Evolutionary conservation across 1,140 invertebrate genomes (phyloP).

Genomic region (Dendrolimus kikuchii): DNA sequence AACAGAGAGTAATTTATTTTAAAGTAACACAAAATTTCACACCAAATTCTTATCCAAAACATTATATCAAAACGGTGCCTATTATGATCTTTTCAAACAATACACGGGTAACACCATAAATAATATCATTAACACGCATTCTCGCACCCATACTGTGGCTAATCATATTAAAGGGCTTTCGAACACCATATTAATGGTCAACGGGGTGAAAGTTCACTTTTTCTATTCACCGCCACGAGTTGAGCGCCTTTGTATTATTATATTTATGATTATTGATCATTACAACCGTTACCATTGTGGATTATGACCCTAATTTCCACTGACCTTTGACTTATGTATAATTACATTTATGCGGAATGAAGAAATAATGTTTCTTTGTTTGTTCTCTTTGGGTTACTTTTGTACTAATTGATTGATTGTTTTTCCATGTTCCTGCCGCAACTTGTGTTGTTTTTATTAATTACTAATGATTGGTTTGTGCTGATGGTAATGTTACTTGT

Average conservation of each 20-base stretch:
- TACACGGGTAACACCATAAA: neutral
- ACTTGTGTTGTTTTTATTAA: too few species aligned
- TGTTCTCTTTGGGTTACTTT: conserved; percentile 1
- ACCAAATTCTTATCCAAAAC: too few species aligned
- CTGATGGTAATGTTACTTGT: too few species aligned
- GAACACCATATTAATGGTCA: conserved; percentile 3
- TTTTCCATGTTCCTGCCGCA: too few species aligned
- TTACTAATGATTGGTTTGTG: too few species aligned
- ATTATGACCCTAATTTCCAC: conserved; percentile 19
- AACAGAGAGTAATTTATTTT: too few species aligned
- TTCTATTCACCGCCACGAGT: conserved; percentile 3
- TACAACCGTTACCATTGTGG: conserved; percentile 15
- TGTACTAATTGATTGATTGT: neutral
- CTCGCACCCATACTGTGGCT: neutral
- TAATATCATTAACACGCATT: neutral
- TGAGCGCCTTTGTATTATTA: conserved; percentile 4
- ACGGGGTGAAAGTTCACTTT: conserved; percentile 8
- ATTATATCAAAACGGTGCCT: too few species aligned
- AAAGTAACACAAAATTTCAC: too few species aligned
- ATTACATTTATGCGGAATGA: conserved; percentile 10
- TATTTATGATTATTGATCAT: conserved; percentile 15
- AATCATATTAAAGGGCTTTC: conserved; percentile 3
- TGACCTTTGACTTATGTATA: conserved; percentile 16
- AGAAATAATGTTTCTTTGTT: neutral
- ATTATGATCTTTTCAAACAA: neutral